phyloP scores from a whole-genome alignment of 37 sponge, comb jelly and placozoan genomes.

The Hexactinellida sp. region DNA sequence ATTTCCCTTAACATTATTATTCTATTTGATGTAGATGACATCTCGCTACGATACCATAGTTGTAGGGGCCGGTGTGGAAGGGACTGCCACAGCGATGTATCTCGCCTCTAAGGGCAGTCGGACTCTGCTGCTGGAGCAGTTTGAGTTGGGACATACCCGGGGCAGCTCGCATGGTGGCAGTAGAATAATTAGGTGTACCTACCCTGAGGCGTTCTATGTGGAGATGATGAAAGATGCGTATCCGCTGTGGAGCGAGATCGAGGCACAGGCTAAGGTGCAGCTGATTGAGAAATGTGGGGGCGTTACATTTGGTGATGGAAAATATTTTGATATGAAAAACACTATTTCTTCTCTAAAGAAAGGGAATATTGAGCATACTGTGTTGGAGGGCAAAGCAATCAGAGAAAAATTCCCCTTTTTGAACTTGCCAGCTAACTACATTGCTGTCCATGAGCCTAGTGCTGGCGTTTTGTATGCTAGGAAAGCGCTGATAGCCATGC shows the following conservation, averaged over 20 bases:
- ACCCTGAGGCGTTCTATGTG: constrained; percentile 27
- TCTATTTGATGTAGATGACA: not conserved
- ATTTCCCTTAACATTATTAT: not conserved
- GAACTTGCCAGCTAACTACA: constrained; percentile 35
- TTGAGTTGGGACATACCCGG: constrained; percentile 49
- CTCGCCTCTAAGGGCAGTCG: constrained; percentile 19
- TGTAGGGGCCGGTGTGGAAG: constrained; percentile 71
- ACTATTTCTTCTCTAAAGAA: not conserved
- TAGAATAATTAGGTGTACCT: constrained; percentile 50
- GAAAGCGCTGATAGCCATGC: constrained; percentile 33
- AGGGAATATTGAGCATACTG: not conserved
- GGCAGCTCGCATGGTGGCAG: constrained; percentile 80
- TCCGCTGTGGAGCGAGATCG: constrained; percentile 49
- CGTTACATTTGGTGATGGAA: not conserved
- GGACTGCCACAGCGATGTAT: constrained; percentile 59
- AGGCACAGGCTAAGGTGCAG: constrained; percentile 34
- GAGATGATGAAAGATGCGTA: constrained; percentile 65
- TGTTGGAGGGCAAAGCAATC: not conserved
- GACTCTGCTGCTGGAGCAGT: constrained; percentile 23
- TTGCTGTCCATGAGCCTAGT: constrained; percentile 43
- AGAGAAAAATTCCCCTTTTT: not conserved
- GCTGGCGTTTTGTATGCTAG: constrained; percentile 42
- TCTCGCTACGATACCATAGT: constrained; percentile 41
- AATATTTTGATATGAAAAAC: not conserved
- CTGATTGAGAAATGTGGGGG: constrained; percentile 20